A percentile compares a stretch with the other conserved stretches of the same genome.
Evolutionary conservation across 2,888 invertebrate species (phyloP).

Genomic region (Latrodectus hesperus): DNA sequence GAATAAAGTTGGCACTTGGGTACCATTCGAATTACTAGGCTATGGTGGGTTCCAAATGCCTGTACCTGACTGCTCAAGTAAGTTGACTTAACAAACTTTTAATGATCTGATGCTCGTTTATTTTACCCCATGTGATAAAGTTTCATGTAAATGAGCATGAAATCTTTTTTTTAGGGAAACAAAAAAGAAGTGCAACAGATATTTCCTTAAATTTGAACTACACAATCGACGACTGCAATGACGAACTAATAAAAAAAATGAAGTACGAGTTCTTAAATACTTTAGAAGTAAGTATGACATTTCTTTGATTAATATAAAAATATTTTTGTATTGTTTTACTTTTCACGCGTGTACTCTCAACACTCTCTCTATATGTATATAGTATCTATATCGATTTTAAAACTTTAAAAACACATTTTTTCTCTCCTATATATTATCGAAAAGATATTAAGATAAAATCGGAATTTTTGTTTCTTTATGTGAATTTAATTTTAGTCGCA

Average conservation of each 20-base stretch:
- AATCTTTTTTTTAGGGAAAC: slow-evolving; percentile 24
- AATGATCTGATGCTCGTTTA: no score
- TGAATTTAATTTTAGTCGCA: no score
- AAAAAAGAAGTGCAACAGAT: slow-evolving; percentile 16
- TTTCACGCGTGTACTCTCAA: neutral
- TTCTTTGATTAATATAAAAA: no score
- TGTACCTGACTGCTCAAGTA: slow-evolving; percentile 63
- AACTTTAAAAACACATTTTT: neutral
- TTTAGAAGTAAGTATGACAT: slow-evolving; percentile 21
- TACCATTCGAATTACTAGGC: slow-evolving; percentile 1
- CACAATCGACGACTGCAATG: slow-evolving; percentile 30
- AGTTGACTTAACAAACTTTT: slow-evolving; percentile 4
- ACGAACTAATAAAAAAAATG: slow-evolving; percentile 29
- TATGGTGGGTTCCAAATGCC: slow-evolving; percentile 27
- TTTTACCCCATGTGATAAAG: neutral
- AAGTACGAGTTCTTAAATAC: slow-evolving; percentile 29
- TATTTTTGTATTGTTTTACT: neutral
- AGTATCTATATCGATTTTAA: no score
- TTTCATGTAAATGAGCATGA: neutral
- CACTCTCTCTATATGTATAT: no score
- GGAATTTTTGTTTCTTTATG: no score
- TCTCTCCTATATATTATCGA: neutral
- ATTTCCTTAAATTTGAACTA: slow-evolving; percentile 19
- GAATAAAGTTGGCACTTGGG: slow-evolving; percentile 17
- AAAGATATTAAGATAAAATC: no score